Conservation (phyloP, 2,797 vertebrate genomes). For the Taenioides sp. region DNA sequence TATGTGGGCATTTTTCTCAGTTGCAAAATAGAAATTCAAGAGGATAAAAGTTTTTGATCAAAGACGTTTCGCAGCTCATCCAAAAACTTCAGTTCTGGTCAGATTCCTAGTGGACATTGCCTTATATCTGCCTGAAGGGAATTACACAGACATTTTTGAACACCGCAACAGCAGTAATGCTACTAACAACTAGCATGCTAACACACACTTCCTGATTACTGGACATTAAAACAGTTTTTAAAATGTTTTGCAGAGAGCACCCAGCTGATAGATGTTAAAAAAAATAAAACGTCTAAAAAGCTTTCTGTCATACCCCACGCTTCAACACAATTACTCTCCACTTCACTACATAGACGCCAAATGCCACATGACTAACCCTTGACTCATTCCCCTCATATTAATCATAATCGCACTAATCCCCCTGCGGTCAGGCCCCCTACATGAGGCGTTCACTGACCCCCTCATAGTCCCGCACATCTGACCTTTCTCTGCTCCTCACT, state of each 20-base stretch:
- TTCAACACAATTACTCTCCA: not conserved
- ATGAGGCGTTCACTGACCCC: constrained; percentile 40
- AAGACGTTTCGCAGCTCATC: too few species aligned
- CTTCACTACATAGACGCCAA: not conserved
- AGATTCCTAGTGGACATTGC: too few species aligned
- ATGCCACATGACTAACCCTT: not conserved
- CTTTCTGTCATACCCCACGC: not conserved
- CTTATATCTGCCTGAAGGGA: too few species aligned
- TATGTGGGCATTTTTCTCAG: too few species aligned
- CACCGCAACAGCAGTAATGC: too few species aligned
- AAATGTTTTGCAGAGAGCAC: too few species aligned
- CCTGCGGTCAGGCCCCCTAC: constrained; percentile 9
- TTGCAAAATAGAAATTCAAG: too few species aligned
- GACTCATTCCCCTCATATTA: not conserved
- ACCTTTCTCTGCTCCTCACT: constrained; percentile 36
- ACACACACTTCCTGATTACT: not conserved
- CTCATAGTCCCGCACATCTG: constrained; percentile 28
- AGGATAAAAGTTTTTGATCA: too few species aligned
- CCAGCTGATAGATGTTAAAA: too few species aligned
- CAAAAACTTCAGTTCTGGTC: too few species aligned
- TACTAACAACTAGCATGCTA: not conserved
- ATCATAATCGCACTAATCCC: not conserved
- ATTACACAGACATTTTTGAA: too few species aligned
- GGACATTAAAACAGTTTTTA: too few species aligned
- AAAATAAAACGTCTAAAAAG: not conserved